Evolutionary conservation across 2,888 invertebrate genomes (phyloP), one percentile per base, ranked within the genome.

Genomic region (Trissolcus japonicus): DNA sequence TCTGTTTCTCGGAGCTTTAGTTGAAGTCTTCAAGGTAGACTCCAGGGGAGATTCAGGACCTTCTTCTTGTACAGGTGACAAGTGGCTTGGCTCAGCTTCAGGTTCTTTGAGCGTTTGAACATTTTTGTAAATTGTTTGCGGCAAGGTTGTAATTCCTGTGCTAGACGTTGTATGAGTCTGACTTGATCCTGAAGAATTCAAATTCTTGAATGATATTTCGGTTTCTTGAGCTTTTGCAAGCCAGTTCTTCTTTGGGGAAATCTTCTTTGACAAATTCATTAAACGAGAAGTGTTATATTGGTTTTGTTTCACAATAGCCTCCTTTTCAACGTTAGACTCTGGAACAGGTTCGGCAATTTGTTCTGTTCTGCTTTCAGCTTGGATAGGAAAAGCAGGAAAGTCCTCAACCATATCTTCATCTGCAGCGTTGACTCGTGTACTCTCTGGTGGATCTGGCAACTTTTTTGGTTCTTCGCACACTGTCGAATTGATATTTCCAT

Each of bases 161-260:
- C 35, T 35, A 0, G 35, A n/a, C 16, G 46, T 46, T 46, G n/a
- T 46, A 14, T 6, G 16, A 46, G 46, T 51, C 21, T 51, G 51
- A 51, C 51, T 51, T 14, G 54, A 29, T 54, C 21, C 35, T 35
- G 9, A 35, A 35, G 35, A 25, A 54, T 54, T 54, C 4, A 46
- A 14, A 6, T 16, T 46, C 46, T 46, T 16, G 1, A 11, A 63
- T n/a, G 69, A 9, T 0, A 63, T 0, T 63, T 59, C 53, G 1
- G 19, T 48, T n/a, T 65, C 40, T 41, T 66, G 13, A 41, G 72
- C 60, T 50, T 50, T 73, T 17, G 53, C 43, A 9, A 73, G 55
- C 72, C 72, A 73, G 16, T 1, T 14, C n/a, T 71, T 71, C 17
- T 71, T 48, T 9, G 71, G 51, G n/a, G 62, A 63, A 69, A 16